Base-by-base conservation (phyloP, 2,888 invertebrate species). In the Lydus trimaculatus region DNA sequence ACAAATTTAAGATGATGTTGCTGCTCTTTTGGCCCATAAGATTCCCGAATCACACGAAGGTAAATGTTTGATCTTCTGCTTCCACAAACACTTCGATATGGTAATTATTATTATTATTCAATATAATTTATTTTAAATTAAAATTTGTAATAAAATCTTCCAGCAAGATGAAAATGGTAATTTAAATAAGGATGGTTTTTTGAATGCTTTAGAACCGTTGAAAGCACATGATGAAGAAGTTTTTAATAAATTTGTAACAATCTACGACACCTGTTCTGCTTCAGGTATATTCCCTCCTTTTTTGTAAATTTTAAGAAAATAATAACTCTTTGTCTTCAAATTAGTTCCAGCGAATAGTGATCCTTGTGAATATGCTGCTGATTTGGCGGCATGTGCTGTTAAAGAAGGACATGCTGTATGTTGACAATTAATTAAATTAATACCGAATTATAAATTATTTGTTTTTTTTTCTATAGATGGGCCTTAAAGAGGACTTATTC, bases 141-240 rank as follows among this genome's bases (percentile, higher is more conserved):
- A 20, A 48, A 36, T 17, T n/a, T 58, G 52, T 31, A 15, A 13
- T 8, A 17, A 11, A 25, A 58, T 52, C 52, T 15, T 62, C 52
- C 63, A 76, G 75, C 64, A 69, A 72, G 73, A 69, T 8, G 64
- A 48, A 0, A 74, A 75, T 66, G 77, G 76, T 11, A 69, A 64
- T 11, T 63, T 73, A 15, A 67, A 77, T 60, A 56, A 52, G 33
- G 73, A 73, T 23, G 72, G 72, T 15, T 65, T 67, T 3, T 31
- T 75, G n/a, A 25, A 68, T 61, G 31, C 68, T 25, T 58, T 76
- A 58, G 65, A 72, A 17, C 71, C 69, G 15, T 15, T 78, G 15
- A 76, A 78, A 59, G 69, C 63, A 15, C 52, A 71, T 23, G 77
- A 78, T 66, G 52, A 64, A 13, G 75, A 72, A 11, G 23, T 76